Base-by-base conservation (phyloP, 92 coral and sea anemone genomes). In the Porites divaricata region DNA sequence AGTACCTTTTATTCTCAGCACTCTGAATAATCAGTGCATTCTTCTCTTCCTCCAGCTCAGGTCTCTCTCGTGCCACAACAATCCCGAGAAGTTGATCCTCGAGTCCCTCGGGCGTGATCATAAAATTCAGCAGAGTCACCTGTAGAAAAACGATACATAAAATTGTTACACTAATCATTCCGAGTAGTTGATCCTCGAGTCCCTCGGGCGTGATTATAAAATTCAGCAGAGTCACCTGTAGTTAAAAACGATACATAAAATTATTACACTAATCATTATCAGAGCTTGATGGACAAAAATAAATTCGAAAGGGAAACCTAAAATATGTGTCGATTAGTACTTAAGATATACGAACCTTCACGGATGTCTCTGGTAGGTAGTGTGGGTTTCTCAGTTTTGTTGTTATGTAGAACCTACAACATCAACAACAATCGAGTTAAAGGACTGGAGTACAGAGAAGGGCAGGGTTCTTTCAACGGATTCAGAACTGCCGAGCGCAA, bases 151-250 rank as follows among this genome's bases (percentile, higher is more conserved):
- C 12, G 58, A 53, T 11, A 53, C 12, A 10, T 53, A 53, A 53
- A 35, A 35, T 35, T 35, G 4, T 35, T 35, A 35, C 45, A 35
- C 45, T 35, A 35, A 35, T 0, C 45, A 35, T 35, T 22, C 99
- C 99, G 64, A 96, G 72, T 68, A 96, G 78, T 61, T 96, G 99
- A 89, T 96, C 99, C 85, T 96, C 95, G 77, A 96, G 77, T 23
- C 99, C 99, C 83, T 96, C 99, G 11, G 99, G 99, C 10, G 99
- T 96, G 92, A 96, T 95, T 98, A 96, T 96, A 85, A 96, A 96
- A 88, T 96, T 96, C 82, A 96, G 84, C 56, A 96, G 89, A 48
- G 99, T 96, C 22, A 96, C 99, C 99, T 96, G 70, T 57, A 53
- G 58, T 53, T 53, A 53, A 53, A 53, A 53, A 0, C 12, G 58